Evolutionary conservation across 2,888 invertebrate species (phyloP).

Genomic region (Volucella zonaria): DNA sequence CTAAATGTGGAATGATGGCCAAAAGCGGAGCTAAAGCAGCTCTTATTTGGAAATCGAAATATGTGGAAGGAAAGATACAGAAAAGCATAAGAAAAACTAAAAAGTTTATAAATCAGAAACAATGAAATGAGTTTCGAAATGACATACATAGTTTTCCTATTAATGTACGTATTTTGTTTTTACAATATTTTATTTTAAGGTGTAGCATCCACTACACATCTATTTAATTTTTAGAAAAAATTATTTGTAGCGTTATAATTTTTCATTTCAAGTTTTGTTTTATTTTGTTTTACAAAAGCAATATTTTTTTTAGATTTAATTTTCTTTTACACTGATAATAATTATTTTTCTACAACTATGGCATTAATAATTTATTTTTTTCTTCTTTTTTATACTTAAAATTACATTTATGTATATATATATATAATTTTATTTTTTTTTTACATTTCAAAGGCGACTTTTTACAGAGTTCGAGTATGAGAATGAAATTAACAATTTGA

Average conservation of each 20-base stretch:
- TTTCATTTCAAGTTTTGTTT: background rate
- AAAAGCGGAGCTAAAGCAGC: no score
- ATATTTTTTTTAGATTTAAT: background rate
- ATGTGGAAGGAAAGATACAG: no score
- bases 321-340: constrained; percentile 26
- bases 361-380: constrained; percentile 12
- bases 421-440: background rate
- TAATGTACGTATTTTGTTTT: background rate
- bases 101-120: no score
- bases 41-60: no score
- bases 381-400: constrained; percentile 1
- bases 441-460: constrained; percentile 19
- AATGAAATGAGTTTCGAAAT: no score
- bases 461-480: constrained; percentile 29
- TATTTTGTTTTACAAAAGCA: constrained; percentile 47
- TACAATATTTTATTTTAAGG: background rate
- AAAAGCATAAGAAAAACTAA: no score
- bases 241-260: constrained; percentile 1
- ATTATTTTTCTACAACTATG: constrained; percentile 28
- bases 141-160: background rate
- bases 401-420: no score
- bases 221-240: constrained; percentile 1
- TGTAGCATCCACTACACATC: background rate
- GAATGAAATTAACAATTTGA: background rate
- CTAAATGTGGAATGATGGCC: no score